Evolutionary conservation across 2,113 vertebrate species (phyloP).

Genomic region (Quiscalus mexicanus): DNA sequence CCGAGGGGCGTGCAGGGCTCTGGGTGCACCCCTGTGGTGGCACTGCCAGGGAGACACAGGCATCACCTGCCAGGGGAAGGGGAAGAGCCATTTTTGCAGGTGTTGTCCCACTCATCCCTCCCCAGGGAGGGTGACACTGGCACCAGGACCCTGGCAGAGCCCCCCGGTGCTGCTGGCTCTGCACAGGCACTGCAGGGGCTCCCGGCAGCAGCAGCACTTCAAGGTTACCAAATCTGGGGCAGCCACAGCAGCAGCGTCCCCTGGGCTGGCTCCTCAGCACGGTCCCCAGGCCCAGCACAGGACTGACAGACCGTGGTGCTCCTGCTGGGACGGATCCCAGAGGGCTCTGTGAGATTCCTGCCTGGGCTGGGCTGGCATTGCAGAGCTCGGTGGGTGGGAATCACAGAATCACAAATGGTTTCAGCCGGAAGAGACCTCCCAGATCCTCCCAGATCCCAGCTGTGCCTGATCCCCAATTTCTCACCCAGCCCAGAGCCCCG

Average conservation of each 20-base stretch:
- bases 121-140: not conserved
- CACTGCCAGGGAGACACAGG: not conserved
- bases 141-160: not conserved
- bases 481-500: not conserved
- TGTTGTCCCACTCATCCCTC: not conserved
- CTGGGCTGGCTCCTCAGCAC: not conserved
- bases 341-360: not conserved
- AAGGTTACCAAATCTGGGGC: slow-evolving; percentile 72
- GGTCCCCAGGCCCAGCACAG: not conserved
- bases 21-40: not conserved
- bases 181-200: not conserved
- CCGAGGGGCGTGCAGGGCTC: not conserved
- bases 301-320: not conserved
- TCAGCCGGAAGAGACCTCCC: not conserved
- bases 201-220: not conserved
- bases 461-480: fast-evolving
- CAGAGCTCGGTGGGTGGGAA: not conserved
- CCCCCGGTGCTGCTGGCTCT: not conserved
- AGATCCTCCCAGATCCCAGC: not conserved
- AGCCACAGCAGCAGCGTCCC: not conserved
- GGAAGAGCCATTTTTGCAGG: not conserved
- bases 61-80: not conserved
- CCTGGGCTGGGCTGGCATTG: not conserved
- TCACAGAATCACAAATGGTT: not conserved
- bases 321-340: not conserved